Evolutionary conservation across 1,140 invertebrate species (phyloP).

Genomic region (Drosophila arizonae): DNA sequence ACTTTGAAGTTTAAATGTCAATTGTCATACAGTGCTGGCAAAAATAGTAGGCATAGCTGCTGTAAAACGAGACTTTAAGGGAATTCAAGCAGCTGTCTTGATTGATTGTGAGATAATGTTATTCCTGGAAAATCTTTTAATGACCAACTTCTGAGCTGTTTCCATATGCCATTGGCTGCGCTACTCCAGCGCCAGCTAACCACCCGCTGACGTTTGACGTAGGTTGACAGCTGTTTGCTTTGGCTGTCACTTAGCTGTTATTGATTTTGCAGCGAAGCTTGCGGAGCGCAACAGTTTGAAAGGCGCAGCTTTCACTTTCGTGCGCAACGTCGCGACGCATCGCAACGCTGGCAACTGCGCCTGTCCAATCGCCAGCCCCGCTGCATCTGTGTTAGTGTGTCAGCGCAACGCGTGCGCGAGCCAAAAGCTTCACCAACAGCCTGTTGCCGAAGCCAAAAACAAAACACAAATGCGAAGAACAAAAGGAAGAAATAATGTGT

Average conservation of each 20-base stretch:
- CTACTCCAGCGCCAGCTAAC: constrained; percentile 22
- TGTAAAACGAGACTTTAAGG: background rate
- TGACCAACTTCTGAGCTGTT: background rate
- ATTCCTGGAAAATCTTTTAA: background rate
- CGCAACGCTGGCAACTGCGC: constrained; percentile 40
- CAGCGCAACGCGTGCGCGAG: constrained; percentile 61
- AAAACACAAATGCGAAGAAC: background rate
- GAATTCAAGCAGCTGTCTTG: background rate
- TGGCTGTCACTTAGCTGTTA: constrained; percentile 61
- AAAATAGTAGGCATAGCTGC: constrained; percentile 9
- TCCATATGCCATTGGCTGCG: constrained; percentile 23
- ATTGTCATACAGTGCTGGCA: constrained; percentile 43
- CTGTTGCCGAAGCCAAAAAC: constrained; percentile 53
- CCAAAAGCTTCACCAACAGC: constrained; percentile 56
- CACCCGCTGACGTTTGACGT: constrained; percentile 53
- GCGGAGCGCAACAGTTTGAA: constrained; percentile 72
- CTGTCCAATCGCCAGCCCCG: constrained; percentile 25
- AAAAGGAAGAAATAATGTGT: background rate
- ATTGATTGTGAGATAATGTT: background rate
- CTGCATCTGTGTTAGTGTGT: constrained; percentile 75
- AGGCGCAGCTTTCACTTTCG: constrained; percentile 79
- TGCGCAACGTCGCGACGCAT: constrained; percentile 34
- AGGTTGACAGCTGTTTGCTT: constrained; percentile 77
- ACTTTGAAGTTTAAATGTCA: constrained; percentile 61
- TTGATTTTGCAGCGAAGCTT: constrained; percentile 61